Evolutionary conservation across 2,888 invertebrate species (phyloP).

Genomic region (Ophion slaviceki): DNA sequence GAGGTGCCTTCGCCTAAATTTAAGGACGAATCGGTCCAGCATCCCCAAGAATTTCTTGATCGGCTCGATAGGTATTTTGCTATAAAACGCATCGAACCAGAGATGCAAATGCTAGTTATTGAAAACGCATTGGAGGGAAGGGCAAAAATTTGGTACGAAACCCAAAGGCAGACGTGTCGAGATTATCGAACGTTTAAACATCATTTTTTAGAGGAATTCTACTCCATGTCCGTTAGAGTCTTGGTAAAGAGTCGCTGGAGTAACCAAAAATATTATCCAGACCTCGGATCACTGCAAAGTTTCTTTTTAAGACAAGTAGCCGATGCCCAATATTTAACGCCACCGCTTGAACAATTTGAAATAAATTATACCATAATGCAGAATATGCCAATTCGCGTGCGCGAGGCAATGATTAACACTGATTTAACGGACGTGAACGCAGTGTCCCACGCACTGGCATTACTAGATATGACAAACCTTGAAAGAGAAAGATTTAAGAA

Average conservation of each 20-base stretch:
- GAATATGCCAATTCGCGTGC: constrained; percentile 55
- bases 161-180: no score
- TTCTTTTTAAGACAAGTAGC: background rate
- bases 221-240: background rate
- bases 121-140: no score
- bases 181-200: background rate
- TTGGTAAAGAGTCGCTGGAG: background rate
- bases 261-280: background rate
- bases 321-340: constrained; percentile 11
- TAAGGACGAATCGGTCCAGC: no score
- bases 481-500: no score
- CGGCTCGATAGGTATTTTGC: no score
- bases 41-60: no score
- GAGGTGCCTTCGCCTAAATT: no score
- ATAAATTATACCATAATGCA: constrained; percentile 58
- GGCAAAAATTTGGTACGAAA: no score
- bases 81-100: no score
- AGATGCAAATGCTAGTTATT: no score
- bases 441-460: background rate
- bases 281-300: background rate
- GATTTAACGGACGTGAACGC: constrained; percentile 50
- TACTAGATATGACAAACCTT: no score
- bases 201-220: background rate
- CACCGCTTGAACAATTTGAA: constrained; percentile 43
- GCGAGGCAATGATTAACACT: constrained; percentile 40